Conservation (phyloP, 1,140 invertebrate genomes). For the Nephotettix cincticeps region DNA sequence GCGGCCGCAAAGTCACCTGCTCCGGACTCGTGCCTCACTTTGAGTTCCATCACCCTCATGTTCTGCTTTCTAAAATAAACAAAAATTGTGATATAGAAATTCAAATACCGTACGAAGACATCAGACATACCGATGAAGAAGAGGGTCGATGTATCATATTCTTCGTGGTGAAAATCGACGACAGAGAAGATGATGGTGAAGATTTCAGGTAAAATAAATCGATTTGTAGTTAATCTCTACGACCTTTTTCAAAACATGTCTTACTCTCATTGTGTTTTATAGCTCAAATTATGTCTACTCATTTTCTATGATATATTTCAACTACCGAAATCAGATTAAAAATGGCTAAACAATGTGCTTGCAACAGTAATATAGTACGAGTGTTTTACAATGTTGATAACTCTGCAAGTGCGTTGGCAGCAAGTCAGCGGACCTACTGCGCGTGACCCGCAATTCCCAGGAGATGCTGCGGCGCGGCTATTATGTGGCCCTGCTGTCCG, state of each 20-base stretch:
- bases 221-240: background rate
- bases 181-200: background rate
- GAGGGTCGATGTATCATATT: background rate
- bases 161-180: background rate
- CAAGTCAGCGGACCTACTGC: background rate
- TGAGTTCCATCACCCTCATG: background rate
- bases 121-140: background rate
- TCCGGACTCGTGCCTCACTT: background rate
- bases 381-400: background rate
- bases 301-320: background rate
- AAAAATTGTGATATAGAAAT: background rate
- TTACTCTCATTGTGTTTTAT: background rate
- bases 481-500: background rate
- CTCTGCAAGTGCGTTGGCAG: no score
- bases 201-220: background rate
- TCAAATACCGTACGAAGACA: background rate
- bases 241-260: background rate
- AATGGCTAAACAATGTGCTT: background rate
- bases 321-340: background rate
- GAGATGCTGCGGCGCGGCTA: background rate
- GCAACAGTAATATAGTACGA: background rate
- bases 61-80: background rate
- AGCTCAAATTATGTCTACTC: background rate
- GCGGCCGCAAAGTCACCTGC: background rate
- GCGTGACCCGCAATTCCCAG: background rate